Base-by-base conservation (phyloP, 2,888 invertebrate species). In the Dolomedes plantarius region DNA sequence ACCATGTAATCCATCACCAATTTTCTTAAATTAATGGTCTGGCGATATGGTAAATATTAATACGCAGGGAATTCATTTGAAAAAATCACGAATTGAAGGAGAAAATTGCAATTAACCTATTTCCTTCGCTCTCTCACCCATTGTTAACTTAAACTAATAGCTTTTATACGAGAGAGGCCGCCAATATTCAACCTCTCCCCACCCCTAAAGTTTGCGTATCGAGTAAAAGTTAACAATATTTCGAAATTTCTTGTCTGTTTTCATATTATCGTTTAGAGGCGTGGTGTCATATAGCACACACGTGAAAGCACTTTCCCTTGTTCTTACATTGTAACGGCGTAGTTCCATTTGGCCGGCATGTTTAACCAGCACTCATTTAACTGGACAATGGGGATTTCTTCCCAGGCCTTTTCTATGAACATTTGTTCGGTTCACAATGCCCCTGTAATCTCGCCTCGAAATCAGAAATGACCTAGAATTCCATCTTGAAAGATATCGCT, bases 381-480 rank as follows among this genome's bases (percentile, higher is more conserved):
- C 64, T 64, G 71, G 76, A 83, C 82, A 83, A 83, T 83, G 28
- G 76, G 82, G 23, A 76, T 76, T 76, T 76, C 71, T 75, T 65
- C 69, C 13, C 23, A 27, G 32, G 46, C 69, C 82, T 76, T 83
- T 83, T 83, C 76, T 83, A 76, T 83, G 62, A 76, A 72, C 82
- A 76, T 76, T 83, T 83, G 81, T 82, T 82, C 64, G 32, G 19
- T 29, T 39, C 46, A 76, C 76, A 76, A 83, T 76, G 71, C 64
- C 64, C 41, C 65, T 71, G 74, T 83, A 83, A 83, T 83, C 82
- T 83, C 67, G 65, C 71, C 76, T 83, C 27, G 36, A 62, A 76
- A 83, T 83, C 82, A 76, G 71, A 11, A 32, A 32, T 83, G 82
- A 83, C 82, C 82, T 83, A 83, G 76, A 83, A 83, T 83, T 83